Base-by-base conservation (phyloP, 2,797 vertebrate species). In the Oreochromis mossambicus region DNA sequence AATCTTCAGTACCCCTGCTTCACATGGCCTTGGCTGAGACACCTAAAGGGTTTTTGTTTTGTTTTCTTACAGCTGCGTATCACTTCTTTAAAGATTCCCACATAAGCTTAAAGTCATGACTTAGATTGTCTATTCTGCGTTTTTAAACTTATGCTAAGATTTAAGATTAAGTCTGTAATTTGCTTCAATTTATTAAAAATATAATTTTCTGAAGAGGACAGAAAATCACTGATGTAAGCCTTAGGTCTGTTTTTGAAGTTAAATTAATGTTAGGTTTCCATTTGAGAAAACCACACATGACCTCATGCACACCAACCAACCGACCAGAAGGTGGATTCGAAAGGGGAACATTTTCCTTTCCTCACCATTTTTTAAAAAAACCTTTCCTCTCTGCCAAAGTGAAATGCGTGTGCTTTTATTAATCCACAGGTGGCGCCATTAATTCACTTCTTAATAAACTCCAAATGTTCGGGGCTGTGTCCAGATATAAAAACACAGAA, bases 221-320 rank as follows among this genome's bases (percentile, higher is more conserved):
- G 26, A 51, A 56, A 80, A 78, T 80, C 63, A 41, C 46, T 55
- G 86, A 70, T 34, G 21, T 50, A 54, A 80, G 75, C 34, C 51
- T 56, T 68, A 68, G 26, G 32, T 19, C 81, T 61, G 73, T 38
- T 83, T 80, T 43, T 83, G 87, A 88, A 88, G 81, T 75, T 76
- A 9, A 70, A 85, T 89, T 91, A 89, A 90, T 89, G 68, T 79
- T 86, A 86, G 87, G 92, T 86, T 94, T 92, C 87, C 43, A 81
- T 91, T 91, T 84, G 66, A 78, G 81, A 61, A 87, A 93, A 88
- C 86, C 89, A 68, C 87, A 78, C 17, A 89, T 89, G 83, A 91
- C 43, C 43, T 90, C 83, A 90, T 90, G 24, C 36, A 81, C 46
- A 13, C 26, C 26, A 90, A 88, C 83, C 80, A 58, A 41, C 5